These are phyloP conservation scores for Sapayoa aenigma DNA, from an alignment of 2,113 vertebrate genomes.

Conservation along the genomic window DNA sequence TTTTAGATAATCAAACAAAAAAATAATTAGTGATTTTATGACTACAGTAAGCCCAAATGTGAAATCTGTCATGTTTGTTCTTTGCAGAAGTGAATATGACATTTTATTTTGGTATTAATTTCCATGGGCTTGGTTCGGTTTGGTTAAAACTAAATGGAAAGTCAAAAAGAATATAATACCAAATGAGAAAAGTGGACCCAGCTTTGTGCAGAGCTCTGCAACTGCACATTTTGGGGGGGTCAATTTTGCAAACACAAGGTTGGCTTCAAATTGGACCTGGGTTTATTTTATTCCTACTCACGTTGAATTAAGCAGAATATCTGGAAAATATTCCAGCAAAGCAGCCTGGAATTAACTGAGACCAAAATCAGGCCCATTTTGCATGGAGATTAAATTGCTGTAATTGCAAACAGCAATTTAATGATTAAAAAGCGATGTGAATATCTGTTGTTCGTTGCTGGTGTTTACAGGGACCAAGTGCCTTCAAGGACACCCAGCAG, in stretches of 20 bases:
- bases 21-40: background rate
- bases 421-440: background rate
- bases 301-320: background rate
- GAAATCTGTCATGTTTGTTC: background rate
- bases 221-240: background rate
- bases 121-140: background rate
- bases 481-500: background rate
- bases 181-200: background rate
- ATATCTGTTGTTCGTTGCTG: background rate
- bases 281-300: background rate
- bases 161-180: background rate
- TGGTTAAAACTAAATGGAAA: conserved; percentile 14
- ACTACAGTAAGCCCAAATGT: background rate
- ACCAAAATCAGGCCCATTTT: conserved; percentile 8
- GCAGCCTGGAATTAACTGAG: background rate
- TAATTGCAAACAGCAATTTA: conserved; percentile 5
- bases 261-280: background rate
- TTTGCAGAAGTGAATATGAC: background rate
- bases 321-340: conserved; percentile 13
- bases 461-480: background rate
- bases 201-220: background rate
- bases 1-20: background rate
- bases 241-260: background rate
- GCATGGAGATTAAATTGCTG: background rate
- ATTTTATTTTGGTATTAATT: background rate